Conservation (phyloP, 2,888 invertebrate genomes). For the Drosophila neoperkinsi region DNA sequence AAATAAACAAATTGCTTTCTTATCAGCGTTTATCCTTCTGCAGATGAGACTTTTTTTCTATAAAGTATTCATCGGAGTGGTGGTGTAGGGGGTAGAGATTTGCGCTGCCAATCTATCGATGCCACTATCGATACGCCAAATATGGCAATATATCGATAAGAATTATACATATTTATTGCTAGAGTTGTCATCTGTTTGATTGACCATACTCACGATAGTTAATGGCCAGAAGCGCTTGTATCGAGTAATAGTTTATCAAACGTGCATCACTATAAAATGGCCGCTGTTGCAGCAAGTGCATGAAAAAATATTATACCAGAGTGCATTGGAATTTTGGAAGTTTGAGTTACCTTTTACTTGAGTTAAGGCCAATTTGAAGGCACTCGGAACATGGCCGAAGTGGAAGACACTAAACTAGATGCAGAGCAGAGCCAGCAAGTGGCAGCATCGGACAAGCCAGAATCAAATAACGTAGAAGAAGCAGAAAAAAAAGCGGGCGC, state of each 20-base stretch:
- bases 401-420: constrained; percentile 25
- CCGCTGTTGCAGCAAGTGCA: constrained; percentile 67
- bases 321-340: constrained; percentile 34
- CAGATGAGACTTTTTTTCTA: constrained; percentile 77
- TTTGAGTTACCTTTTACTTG: constrained; percentile 5
- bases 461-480: constrained; percentile 38
- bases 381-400: constrained; percentile 44
- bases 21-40: constrained; percentile 74
- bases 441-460: constrained; percentile 10
- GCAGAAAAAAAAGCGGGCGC: constrained; percentile 50
- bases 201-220: constrained; percentile 3
- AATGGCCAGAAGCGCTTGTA: not conserved
- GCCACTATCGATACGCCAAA: constrained; percentile 17
- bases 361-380: constrained; percentile 4
- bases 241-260: constrained; percentile 7
- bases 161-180: not conserved
- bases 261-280: constrained; percentile 67
- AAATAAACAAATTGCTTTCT: constrained; percentile 63
- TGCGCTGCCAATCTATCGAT: constrained; percentile 42
- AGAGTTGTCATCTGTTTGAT: not conserved
- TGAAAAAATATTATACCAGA: constrained; percentile 29
- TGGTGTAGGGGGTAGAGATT: constrained; percentile 54
- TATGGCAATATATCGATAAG: not conserved
- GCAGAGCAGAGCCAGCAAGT: constrained; percentile 7
- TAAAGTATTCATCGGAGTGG: constrained; percentile 73